These are phyloP conservation scores for Zelleria hepariella DNA, from an alignment of 2,888 invertebrate species.

Conservation along the genomic window DNA sequence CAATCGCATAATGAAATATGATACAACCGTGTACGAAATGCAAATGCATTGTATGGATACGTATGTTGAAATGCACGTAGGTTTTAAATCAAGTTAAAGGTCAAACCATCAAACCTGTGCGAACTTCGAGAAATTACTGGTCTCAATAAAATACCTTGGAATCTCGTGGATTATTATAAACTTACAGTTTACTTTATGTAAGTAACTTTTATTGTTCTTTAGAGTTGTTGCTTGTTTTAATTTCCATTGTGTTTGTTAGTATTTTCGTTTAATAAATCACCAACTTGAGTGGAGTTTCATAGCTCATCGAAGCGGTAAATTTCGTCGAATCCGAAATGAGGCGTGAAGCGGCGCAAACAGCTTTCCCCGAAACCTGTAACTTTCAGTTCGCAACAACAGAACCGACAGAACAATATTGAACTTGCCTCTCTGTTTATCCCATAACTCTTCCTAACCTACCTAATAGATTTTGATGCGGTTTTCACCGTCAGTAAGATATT, in stretches of 20 bases:
- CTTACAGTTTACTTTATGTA: no score
- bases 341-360: slow-evolving; percentile 23
- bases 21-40: no score
- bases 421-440: no score
- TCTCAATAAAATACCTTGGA: not conserved
- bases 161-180: no score
- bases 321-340: slow-evolving; percentile 30
- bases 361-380: slow-evolving; percentile 15
- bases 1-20: no score
- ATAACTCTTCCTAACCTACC: no score
- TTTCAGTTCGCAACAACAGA: not conserved
- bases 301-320: slow-evolving; percentile 20
- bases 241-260: not conserved
- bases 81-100: no score
- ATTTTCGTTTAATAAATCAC: slow-evolving; percentile 19
- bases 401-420: not conserved
- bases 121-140: no score
- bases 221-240: not conserved
- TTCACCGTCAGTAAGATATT: no score
- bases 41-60: no score
- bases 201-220: not conserved
- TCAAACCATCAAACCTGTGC: no score
- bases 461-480: not conserved
- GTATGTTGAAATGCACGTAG: no score
- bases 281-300: slow-evolving; percentile 29